Evolutionary conservation across 2,888 invertebrate genomes (phyloP).

Genomic region (Erannis defoliaria): DNA sequence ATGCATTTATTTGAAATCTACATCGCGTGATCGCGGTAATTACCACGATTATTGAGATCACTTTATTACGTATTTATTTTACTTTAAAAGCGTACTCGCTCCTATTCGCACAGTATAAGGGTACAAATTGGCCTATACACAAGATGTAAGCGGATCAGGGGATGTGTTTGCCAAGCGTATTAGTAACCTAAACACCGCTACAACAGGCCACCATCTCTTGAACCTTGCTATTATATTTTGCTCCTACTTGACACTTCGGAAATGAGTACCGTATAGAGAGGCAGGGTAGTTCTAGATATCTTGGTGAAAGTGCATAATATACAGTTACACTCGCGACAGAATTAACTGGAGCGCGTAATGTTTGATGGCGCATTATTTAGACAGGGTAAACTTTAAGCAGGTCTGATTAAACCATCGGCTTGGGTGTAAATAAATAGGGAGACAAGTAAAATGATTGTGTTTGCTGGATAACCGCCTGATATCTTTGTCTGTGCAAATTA

Average conservation of each 20-base stretch:
- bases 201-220: slow-evolving; percentile 54
- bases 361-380: slow-evolving; percentile 72
- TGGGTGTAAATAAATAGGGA: slow-evolving; percentile 40
- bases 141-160: slow-evolving; percentile 68
- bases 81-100: slow-evolving; percentile 8
- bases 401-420: slow-evolving; percentile 67
- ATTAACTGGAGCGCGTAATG: slow-evolving; percentile 69
- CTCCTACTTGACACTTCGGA: slow-evolving; percentile 28
- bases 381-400: slow-evolving; percentile 64
- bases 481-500: slow-evolving; percentile 14
- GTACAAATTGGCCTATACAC: slow-evolving; percentile 33
- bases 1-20: slow-evolving; percentile 8
- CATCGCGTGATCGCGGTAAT: slow-evolving; percentile 3
- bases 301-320: slow-evolving; percentile 55
- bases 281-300: slow-evolving; percentile 53
- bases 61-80: slow-evolving; percentile 10
- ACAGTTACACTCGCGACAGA: slow-evolving; percentile 60
- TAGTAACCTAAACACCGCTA: slow-evolving; percentile 73
- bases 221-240: slow-evolving; percentile 44
- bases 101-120: slow-evolving; percentile 19
- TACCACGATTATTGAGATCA: slow-evolving; percentile 8
- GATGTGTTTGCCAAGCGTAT: slow-evolving; percentile 70
- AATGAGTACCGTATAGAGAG: slow-evolving; percentile 31
- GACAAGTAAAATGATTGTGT: slow-evolving; percentile 34
- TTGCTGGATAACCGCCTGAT: slow-evolving; percentile 27